Evolutionary conservation across 2,797 vertebrate species (phyloP).

Genomic region (Halcyon smyrnensis): DNA sequence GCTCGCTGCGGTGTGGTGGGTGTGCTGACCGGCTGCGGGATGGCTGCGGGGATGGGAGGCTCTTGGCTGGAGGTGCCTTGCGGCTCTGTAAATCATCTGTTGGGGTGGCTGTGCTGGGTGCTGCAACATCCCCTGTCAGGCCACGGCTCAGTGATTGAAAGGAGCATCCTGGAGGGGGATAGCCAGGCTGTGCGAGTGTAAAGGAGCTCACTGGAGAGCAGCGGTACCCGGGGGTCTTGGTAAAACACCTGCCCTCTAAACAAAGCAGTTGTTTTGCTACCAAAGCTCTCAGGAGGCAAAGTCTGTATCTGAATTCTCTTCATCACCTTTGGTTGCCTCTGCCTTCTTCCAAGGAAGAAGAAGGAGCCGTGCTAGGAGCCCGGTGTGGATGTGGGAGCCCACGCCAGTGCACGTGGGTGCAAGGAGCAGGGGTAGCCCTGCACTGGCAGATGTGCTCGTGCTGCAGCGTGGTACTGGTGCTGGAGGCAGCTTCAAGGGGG

Average conservation of each 20-base stretch:
- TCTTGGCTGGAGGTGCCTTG: neutral
- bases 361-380: neutral
- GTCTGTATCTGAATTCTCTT: neutral
- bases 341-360: neutral
- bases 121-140: neutral
- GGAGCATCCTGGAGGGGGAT: neutral
- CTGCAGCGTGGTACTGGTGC: rapidly evolving
- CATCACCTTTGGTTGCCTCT: neutral
- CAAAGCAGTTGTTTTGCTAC: neutral
- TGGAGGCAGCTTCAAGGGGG: neutral
- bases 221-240: neutral
- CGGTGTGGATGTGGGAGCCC: rapidly evolving
- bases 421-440: neutral
- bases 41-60: neutral
- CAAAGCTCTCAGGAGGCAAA: neutral
- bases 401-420: rapidly evolving
- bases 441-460: neutral
- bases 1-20: rapidly evolving
- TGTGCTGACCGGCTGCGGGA: neutral
- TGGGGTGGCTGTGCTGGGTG: neutral
- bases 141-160: neutral
- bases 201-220: neutral
- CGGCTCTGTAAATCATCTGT: neutral
- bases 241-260: neutral
- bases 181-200: neutral